phyloP scores from a whole-genome alignment of 2,797 vertebrate genomes.

The Phrynocephalus vlangalii region DNA sequence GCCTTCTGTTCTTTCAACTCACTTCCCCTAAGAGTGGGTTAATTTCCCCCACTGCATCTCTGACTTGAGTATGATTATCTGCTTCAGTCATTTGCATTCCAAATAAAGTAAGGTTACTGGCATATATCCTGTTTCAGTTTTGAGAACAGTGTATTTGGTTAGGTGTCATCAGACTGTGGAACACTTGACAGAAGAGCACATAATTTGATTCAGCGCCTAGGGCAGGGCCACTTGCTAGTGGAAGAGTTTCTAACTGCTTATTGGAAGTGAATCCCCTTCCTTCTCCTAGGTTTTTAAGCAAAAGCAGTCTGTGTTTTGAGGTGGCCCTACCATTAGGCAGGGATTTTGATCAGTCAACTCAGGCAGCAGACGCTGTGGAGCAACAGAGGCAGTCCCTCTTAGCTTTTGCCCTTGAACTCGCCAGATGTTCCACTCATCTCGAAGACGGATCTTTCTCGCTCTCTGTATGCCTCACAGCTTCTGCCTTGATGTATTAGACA shows the following conservation, averaged over 20 bases:
- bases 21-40: not conserved
- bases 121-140: not conserved
- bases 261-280: not conserved
- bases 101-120: not conserved
- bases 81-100: not conserved
- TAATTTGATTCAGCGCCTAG: not conserved
- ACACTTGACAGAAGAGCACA: not conserved
- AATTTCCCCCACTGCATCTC: not conserved
- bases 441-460: too few relatives aligned
- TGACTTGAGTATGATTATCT: not conserved
- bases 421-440: too few relatives aligned
- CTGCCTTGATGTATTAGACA: too few relatives aligned
- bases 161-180: not conserved
- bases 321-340: too few relatives aligned
- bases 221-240: not conserved
- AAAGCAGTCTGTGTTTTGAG: too few relatives aligned
- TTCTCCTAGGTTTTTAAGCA: not conserved
- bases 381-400: too few relatives aligned
- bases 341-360: too few relatives aligned
- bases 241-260: not conserved
- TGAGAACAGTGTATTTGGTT: not conserved
- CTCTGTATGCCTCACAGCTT: too few relatives aligned
- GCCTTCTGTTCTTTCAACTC: not conserved
- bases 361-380: too few relatives aligned
- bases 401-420: too few relatives aligned